A percentile compares a stretch with the other conserved stretches of the same genome.
These are phyloP conservation scores for Geophilus truncorum DNA, from an alignment of 2,888 invertebrate genomes.

Conservation along the genomic window DNA sequence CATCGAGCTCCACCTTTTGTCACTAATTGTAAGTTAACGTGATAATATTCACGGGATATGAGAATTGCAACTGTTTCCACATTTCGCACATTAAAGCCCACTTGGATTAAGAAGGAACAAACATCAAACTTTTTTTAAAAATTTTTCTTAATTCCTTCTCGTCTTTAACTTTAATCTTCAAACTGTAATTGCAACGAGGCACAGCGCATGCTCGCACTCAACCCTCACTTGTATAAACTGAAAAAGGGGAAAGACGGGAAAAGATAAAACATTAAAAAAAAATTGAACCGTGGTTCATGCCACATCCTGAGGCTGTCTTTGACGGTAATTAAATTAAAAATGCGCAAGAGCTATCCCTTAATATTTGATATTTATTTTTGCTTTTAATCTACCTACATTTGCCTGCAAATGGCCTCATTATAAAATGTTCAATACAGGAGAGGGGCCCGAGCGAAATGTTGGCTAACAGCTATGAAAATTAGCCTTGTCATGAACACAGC, in stretches of 20 bases:
- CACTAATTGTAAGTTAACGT: not conserved
- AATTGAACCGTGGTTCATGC: not conserved
- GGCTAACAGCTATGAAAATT: not conserved
- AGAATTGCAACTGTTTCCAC: not conserved
- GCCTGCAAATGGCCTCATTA: slow-evolving; percentile 4
- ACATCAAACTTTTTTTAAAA: not conserved
- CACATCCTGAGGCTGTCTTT: not conserved
- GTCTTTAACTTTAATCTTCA: not conserved
- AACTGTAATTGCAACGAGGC: not conserved
- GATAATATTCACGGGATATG: not conserved
- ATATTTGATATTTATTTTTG: not conserved
- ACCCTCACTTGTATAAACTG: too few species aligned
- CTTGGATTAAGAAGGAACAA: not conserved
- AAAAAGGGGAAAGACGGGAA: not conserved
- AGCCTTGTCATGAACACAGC: too few species aligned
- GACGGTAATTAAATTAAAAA: slow-evolving; percentile 18
- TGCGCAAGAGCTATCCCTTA: not conserved
- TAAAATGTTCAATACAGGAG: not conserved
- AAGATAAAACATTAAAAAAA: not conserved
- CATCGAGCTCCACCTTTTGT: not conserved
- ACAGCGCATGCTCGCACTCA: not conserved
- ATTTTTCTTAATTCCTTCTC: not conserved
- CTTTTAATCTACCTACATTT: slow-evolving; percentile 5
- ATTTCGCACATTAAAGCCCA: not conserved
- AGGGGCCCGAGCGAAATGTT: not conserved